phyloP scores from a whole-genome alignment of 2,797 vertebrate genomes.

The Tachyglossus aculeatus region DNA sequence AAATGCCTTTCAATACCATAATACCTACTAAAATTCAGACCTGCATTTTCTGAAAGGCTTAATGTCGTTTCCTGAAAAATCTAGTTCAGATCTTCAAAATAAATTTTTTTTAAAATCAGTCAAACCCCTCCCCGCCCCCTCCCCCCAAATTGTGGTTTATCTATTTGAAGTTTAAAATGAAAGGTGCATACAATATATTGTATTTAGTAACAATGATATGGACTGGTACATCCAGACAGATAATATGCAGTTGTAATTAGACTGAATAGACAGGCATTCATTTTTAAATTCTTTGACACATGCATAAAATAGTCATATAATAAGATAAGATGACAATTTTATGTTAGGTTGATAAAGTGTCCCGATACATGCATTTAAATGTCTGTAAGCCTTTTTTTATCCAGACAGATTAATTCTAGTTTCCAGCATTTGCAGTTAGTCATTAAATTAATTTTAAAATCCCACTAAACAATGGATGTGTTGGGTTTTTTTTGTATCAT shows the following conservation, averaged over 20 bases:
- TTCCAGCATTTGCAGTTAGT: conserved; percentile 80
- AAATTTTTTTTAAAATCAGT: conserved; percentile 32
- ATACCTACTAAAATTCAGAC: conserved; percentile 8
- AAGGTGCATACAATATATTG: conserved; percentile 75
- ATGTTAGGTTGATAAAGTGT: conserved; percentile 84
- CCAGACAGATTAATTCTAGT: conserved; percentile 81
- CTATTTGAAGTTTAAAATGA: conserved; percentile 70
- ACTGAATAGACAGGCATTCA: conserved; percentile 82
- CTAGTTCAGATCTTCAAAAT: conserved; percentile 41
- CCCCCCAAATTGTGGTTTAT: conserved; percentile 71
- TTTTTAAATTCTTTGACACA: conserved; percentile 83
- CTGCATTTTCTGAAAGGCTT: not conserved
- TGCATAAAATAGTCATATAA: conserved; percentile 85
- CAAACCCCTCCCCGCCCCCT: too few species aligned
- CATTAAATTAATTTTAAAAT: conserved; percentile 79
- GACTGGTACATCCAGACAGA: conserved; percentile 78
- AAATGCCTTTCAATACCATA: conserved; percentile 14
- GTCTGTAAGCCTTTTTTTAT: conserved; percentile 79
- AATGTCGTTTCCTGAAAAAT: conserved; percentile 15
- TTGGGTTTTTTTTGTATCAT: conserved; percentile 27
- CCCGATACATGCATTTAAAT: conserved; percentile 82
- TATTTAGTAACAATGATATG: conserved; percentile 79
- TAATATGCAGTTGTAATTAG: conserved; percentile 81
- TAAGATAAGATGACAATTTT: conserved; percentile 85
- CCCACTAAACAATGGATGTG: conserved; percentile 70